Evolutionary conservation across 2,113 vertebrate species (phyloP).

Genomic region (Orthonyx spaldingii): DNA sequence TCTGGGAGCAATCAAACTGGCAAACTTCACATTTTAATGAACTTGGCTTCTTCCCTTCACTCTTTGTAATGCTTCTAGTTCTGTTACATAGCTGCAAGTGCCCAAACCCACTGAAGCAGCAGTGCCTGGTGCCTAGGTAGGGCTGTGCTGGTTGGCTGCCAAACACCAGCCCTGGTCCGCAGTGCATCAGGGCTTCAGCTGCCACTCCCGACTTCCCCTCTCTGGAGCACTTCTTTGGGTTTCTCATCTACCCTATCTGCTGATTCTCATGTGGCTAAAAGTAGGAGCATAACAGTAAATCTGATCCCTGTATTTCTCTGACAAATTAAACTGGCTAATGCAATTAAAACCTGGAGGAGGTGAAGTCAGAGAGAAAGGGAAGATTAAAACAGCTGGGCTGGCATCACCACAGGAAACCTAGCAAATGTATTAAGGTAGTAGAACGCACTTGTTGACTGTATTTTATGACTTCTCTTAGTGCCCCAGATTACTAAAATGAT

Average conservation of each 20-base stretch:
- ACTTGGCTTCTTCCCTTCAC: neutral
- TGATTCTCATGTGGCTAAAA: neutral
- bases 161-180: neutral
- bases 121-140: neutral
- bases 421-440: neutral
- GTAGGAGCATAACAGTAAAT: neutral
- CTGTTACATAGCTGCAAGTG: neutral
- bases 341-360: neutral
- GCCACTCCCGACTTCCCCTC: neutral
- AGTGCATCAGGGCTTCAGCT: neutral
- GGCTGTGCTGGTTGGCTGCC: neutral
- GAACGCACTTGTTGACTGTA: neutral
- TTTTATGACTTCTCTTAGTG: neutral
- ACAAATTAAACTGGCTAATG: neutral
- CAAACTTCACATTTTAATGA: neutral
- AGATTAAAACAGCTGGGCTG: neutral
- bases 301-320: neutral
- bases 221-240: neutral
- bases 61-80: neutral
- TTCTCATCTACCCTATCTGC: neutral
- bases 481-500: neutral
- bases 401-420: neutral
- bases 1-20: neutral
- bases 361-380: neutral
- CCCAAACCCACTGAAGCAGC: neutral